Evolutionary conservation across 2,113 vertebrate species (phyloP).

Genomic region (Dipodomys stephensi): DNA sequence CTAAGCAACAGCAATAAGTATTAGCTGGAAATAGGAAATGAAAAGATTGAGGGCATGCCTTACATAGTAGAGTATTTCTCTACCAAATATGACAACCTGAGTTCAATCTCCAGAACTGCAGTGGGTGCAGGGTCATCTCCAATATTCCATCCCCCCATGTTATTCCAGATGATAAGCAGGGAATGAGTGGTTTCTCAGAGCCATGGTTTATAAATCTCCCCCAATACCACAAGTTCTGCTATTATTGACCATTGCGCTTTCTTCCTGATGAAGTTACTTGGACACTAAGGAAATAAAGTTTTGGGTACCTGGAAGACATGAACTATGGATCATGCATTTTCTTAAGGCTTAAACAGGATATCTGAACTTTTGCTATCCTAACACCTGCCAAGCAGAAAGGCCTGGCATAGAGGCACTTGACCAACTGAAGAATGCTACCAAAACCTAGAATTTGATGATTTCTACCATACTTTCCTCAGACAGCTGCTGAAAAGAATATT

Average conservation of each 20-base stretch:
- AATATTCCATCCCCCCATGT: no score
- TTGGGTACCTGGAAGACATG: background rate
- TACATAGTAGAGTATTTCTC: background rate
- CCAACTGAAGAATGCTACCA: no score
- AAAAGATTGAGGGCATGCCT: background rate
- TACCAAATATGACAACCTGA: background rate
- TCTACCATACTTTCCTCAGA: slow-evolving; percentile 17
- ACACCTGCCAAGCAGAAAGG: background rate
- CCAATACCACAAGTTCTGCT: background rate
- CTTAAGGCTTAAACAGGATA: background rate
- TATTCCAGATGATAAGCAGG: background rate
- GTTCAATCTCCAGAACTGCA: background rate
- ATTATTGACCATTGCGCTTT: background rate
- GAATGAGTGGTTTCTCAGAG: background rate
- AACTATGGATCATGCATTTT: background rate
- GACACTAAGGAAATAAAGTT: background rate
- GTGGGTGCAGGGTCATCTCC: no score
- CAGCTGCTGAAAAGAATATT: slow-evolving; percentile 65
- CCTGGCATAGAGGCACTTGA: background rate
- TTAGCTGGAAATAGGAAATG: no score
- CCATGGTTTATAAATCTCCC: background rate
- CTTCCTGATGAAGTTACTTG: slow-evolving; percentile 7
- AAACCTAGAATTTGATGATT: background rate
- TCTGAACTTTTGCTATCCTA: background rate
- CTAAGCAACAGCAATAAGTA: no score